Conservation (phyloP, 2,797 vertebrate genomes). For the Limosa lapponica region DNA sequence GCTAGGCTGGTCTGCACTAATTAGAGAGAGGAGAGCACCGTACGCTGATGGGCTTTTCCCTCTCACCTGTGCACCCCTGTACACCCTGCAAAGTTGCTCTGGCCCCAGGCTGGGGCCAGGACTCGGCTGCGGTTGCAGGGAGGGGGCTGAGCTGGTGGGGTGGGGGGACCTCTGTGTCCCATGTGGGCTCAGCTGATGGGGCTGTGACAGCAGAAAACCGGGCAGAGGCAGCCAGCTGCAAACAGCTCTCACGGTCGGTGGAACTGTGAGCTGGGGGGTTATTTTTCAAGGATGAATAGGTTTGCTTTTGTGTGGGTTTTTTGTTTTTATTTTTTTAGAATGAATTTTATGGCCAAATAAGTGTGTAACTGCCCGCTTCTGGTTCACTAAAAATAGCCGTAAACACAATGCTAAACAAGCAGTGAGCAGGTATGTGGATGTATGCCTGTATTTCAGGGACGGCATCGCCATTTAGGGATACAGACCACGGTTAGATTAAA, state of each 20-base stretch:
- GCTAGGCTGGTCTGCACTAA: neutral
- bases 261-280: rapidly evolving
- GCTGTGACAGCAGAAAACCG: neutral
- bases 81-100: neutral
- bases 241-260: rapidly evolving
- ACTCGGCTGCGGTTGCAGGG: rapidly evolving
- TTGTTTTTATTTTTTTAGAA: neutral
- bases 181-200: rapidly evolving
- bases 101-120: neutral
- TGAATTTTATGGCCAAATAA: neutral
- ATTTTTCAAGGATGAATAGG: neutral
- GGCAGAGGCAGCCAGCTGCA: neutral
- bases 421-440: neutral
- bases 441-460: neutral
- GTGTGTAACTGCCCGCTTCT: neutral
- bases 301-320: neutral
- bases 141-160: neutral
- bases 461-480: neutral
- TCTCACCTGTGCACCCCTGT: rapidly evolving
- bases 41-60: rapidly evolving
- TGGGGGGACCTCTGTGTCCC: neutral
- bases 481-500: neutral
- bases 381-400: neutral
- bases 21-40: neutral
- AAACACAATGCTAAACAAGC: neutral